Evolutionary conservation across 1,140 invertebrate species (phyloP).

Genomic region (Ceratina australensis): DNA sequence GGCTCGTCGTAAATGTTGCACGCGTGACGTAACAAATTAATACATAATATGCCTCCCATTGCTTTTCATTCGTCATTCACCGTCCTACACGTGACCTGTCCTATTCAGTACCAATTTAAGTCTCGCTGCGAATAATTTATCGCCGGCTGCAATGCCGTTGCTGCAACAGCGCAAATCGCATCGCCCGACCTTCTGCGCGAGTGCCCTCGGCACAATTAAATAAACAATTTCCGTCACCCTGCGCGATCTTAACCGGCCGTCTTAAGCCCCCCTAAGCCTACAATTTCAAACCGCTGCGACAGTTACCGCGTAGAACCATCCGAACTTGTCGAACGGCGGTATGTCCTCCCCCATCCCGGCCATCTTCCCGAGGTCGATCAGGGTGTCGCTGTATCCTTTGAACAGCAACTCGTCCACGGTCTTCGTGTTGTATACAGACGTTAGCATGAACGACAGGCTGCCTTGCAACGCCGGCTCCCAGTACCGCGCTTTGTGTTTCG

Average conservation of each 20-base stretch:
- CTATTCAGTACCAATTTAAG: slow-evolving; percentile 73
- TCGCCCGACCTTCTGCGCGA: slow-evolving; percentile 28
- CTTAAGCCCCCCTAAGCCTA: neutral
- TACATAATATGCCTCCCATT: slow-evolving; percentile 68
- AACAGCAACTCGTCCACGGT: slow-evolving; percentile 88
- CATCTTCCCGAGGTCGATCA: slow-evolving; percentile 84
- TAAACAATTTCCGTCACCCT: slow-evolving; percentile 22
- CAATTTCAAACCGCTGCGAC: slow-evolving; percentile 28
- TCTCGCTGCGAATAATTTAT: slow-evolving; percentile 51
- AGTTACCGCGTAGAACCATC: slow-evolving; percentile 89
- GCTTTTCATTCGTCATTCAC: slow-evolving; percentile 71
- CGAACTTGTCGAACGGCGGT: slow-evolving; percentile 86
- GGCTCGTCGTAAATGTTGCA: slow-evolving; percentile 25
- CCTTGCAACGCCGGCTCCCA: slow-evolving; percentile 81
- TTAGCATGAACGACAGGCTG: slow-evolving; percentile 80
- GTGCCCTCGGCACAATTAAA: slow-evolving; percentile 36
- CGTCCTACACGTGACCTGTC: slow-evolving; percentile 66
- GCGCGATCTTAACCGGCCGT: neutral
- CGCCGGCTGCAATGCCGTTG: slow-evolving; percentile 43
- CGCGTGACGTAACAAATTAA: slow-evolving; percentile 65
- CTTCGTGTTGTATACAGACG: slow-evolving; percentile 80
- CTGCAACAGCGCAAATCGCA: slow-evolving; percentile 35
- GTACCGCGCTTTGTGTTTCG: slow-evolving; percentile 82
- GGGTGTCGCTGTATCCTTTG: slow-evolving; percentile 86
- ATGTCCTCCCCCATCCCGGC: slow-evolving; percentile 79